These are phyloP conservation scores for Microcebus ravelobensis DNA, from an alignment of 2,113 vertebrate genomes.

Conservation along the genomic window DNA sequence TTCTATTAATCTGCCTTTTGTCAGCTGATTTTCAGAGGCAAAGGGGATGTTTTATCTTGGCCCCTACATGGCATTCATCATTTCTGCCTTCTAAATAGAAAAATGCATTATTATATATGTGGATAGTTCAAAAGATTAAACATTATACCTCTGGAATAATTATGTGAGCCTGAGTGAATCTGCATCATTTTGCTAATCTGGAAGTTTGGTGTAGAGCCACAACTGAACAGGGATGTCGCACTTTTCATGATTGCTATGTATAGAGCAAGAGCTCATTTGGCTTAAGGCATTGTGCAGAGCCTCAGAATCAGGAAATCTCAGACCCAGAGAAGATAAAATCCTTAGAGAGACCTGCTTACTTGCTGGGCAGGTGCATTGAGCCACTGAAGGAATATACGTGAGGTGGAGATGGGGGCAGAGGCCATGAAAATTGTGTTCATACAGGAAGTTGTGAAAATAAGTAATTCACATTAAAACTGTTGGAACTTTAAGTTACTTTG, in stretches of 20 bases:
- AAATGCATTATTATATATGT: not conserved
- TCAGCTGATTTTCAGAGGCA: not conserved
- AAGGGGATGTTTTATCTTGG: not conserved
- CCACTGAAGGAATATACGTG: not conserved
- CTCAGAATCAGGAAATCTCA: not conserved
- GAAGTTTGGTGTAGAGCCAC: not conserved
- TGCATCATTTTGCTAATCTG: not conserved
- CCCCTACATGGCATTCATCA: not conserved
- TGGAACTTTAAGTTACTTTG: not conserved
- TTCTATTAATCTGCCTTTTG: not conserved
- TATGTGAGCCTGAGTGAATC: not conserved
- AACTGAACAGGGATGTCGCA: rapidly evolving
- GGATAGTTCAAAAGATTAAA: not conserved
- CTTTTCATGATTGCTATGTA: not conserved
- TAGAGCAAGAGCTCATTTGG: not conserved
- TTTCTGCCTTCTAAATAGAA: not conserved
- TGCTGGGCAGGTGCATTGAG: not conserved
- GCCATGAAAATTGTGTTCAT: no score
- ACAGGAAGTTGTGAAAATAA: not conserved
- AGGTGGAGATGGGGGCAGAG: not conserved
- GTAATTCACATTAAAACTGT: not conserved
- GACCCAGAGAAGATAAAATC: not conserved
- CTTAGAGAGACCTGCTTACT: not conserved
- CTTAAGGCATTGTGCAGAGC: not conserved
- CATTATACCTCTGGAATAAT: not conserved